Evolutionary conservation across 2,113 vertebrate genomes (phyloP).

Genomic region (Hippocampus zosterae): DNA sequence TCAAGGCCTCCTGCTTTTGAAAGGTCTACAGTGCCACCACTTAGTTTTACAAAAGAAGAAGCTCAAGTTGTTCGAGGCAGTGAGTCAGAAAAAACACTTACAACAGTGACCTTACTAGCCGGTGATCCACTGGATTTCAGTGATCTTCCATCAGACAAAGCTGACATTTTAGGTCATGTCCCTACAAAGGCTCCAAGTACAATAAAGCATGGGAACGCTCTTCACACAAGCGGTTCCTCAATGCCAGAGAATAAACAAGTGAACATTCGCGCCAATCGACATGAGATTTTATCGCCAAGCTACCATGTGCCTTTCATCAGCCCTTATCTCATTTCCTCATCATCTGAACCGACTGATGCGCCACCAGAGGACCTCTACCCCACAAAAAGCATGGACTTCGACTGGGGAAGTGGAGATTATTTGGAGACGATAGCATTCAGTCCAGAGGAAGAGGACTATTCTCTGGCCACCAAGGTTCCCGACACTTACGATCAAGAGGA

Average conservation of each 20-base stretch:
- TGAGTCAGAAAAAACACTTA: slow-evolving; percentile 11
- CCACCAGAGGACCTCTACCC: slow-evolving; percentile 67
- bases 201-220: slow-evolving; percentile 21
- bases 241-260: slow-evolving; percentile 32
- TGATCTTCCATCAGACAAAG: slow-evolving; percentile 25
- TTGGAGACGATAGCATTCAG: slow-evolving; percentile 75
- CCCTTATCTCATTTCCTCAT: slow-evolving; percentile 58
- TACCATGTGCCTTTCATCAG: slow-evolving; percentile 64
- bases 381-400: slow-evolving; percentile 69
- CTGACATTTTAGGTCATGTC: slow-evolving; percentile 14
- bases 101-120: slow-evolving; percentile 22
- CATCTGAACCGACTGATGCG: slow-evolving; percentile 66
- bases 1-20: slow-evolving; percentile 26
- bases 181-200: slow-evolving; percentile 23
- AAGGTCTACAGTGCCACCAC: slow-evolving; percentile 20
- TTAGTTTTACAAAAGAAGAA: slow-evolving; percentile 10
- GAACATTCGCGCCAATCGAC: slow-evolving; percentile 30
- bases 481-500: slow-evolving; percentile 78
- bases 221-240: slow-evolving; percentile 36
- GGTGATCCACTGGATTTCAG: slow-evolving; percentile 16
- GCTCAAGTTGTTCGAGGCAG: slow-evolving; percentile 9
- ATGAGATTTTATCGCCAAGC: slow-evolving; percentile 55
- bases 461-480: slow-evolving; percentile 62
- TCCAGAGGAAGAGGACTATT: slow-evolving; percentile 62
- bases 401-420: slow-evolving; percentile 83